Conservation (phyloP, 2,797 vertebrate species). For the Chelon labrosus region DNA sequence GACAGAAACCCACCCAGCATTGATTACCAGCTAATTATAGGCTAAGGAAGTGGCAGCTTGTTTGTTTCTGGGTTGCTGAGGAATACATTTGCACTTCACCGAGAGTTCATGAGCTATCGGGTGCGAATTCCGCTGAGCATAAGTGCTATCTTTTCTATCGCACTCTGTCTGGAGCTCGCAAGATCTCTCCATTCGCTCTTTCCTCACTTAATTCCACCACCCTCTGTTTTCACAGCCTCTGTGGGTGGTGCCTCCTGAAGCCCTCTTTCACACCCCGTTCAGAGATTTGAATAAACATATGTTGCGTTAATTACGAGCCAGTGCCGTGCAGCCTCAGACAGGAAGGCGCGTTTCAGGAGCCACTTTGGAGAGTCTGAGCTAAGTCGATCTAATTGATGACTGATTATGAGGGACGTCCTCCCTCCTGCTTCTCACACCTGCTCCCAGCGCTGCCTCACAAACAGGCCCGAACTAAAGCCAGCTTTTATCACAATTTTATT, state of each 20-base stretch:
- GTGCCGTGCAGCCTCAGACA: conserved; percentile 57
- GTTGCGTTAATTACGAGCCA: conserved; percentile 83
- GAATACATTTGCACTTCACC: conserved; percentile 88
- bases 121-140: conserved; percentile 84
- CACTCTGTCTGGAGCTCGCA: conserved; percentile 53
- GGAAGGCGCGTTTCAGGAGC: conserved; percentile 65
- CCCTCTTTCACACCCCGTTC: conserved; percentile 81
- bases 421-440: conserved; percentile 59
- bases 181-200: conserved; percentile 62
- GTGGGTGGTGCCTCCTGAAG: conserved; percentile 80
- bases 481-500: conserved; percentile 33
- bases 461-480: conserved; percentile 28
- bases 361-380: conserved; percentile 51
- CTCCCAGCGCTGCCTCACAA: conserved; percentile 23
- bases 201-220: conserved; percentile 78
- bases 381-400: conserved; percentile 71
- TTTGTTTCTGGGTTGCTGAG: conserved; percentile 86
- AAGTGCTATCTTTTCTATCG: conserved; percentile 78
- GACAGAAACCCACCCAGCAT: conserved; percentile 80
- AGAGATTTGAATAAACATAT: conserved; percentile 87
- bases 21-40: conserved; percentile 88
- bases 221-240: conserved; percentile 80
- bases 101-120: conserved; percentile 78
- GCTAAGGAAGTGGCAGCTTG: conserved; percentile 86
- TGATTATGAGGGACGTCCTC: conserved; percentile 54